These are phyloP conservation scores for Malurus alboscapulatus DNA, from an alignment of 2,113 vertebrate species.

Conservation along the genomic window DNA sequence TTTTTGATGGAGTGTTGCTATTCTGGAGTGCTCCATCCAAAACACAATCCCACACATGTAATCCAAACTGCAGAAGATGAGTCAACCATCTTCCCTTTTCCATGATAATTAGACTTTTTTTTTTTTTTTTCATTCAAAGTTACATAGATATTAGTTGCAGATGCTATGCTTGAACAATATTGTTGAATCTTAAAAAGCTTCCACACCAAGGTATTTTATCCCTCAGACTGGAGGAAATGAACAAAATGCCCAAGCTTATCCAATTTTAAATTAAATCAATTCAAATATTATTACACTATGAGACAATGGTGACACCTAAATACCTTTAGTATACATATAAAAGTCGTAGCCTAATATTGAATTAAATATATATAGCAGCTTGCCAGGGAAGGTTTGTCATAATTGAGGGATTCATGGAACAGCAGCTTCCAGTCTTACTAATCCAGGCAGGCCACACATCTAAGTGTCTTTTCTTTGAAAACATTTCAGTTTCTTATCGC, in stretches of 20 bases:
- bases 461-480: slow-evolving; percentile 58
- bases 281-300: background rate
- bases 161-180: slow-evolving; percentile 10
- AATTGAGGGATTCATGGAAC: background rate
- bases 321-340: background rate
- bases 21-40: slow-evolving; percentile 76
- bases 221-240: slow-evolving; percentile 4
- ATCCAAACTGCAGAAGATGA: slow-evolving; percentile 74
- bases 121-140: slow-evolving; percentile 21
- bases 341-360: background rate
- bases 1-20: slow-evolving; percentile 83
- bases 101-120: slow-evolving; percentile 54
- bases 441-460: slow-evolving; percentile 4
- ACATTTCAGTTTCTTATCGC: slow-evolving; percentile 54
- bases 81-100: slow-evolving; percentile 61
- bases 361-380: background rate
- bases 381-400: background rate
- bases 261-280: slow-evolving; percentile 6
- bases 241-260: background rate
- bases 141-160: slow-evolving; percentile 54
- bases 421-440: slow-evolving; percentile 8
- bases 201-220: background rate
- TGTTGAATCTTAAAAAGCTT: slow-evolving; percentile 52
- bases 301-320: background rate
- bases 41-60: slow-evolving; percentile 80